Conservation (phyloP, 2,888 invertebrate species). For the Toxonevra muliebris region DNA sequence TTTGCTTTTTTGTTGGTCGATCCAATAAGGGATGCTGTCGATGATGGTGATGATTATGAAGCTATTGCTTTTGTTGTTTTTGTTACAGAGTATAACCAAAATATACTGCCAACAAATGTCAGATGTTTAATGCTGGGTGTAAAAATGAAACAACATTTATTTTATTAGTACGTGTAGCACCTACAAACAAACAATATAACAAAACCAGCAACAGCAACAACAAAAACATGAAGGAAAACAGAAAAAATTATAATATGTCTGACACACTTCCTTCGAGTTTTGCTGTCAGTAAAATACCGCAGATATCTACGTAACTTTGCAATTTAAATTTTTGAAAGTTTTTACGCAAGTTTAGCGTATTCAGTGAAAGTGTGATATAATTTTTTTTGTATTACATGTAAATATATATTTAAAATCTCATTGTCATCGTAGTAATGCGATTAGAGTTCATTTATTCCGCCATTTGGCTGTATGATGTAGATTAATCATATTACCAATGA, state of each 20-base stretch:
- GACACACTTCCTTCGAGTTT: slow-evolving; percentile 33
- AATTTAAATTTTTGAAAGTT: slow-evolving; percentile 16
- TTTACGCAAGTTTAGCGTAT: not conserved
- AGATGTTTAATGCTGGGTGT: slow-evolving; percentile 23
- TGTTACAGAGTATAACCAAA: not conserved
- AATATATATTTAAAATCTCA: not conserved
- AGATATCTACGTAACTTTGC: slow-evolving; percentile 19
- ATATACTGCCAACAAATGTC: slow-evolving; percentile 5
- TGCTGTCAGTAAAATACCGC: not conserved
- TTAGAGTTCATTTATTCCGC: too few species aligned
- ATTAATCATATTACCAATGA: too few species aligned
- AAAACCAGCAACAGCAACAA: slow-evolving; percentile 15
- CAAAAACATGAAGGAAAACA: slow-evolving; percentile 4
- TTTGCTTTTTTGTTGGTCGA: slow-evolving; percentile 37
- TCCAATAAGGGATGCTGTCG: slow-evolving; percentile 33
- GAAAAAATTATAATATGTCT: slow-evolving; percentile 24
- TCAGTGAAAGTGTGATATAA: not conserved
- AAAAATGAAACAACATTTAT: slow-evolving; percentile 43
- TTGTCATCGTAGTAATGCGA: too few species aligned
- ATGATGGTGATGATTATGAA: slow-evolving; percentile 23
- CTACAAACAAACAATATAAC: slow-evolving; percentile 1
- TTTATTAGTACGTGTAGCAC: slow-evolving; percentile 39
- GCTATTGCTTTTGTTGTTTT: slow-evolving; percentile 8
- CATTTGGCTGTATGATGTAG: too few species aligned
- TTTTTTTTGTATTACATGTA: not conserved